Evolutionary conservation across 2,797 vertebrate genomes (phyloP).

Genomic region (Myotis planiceps): DNA sequence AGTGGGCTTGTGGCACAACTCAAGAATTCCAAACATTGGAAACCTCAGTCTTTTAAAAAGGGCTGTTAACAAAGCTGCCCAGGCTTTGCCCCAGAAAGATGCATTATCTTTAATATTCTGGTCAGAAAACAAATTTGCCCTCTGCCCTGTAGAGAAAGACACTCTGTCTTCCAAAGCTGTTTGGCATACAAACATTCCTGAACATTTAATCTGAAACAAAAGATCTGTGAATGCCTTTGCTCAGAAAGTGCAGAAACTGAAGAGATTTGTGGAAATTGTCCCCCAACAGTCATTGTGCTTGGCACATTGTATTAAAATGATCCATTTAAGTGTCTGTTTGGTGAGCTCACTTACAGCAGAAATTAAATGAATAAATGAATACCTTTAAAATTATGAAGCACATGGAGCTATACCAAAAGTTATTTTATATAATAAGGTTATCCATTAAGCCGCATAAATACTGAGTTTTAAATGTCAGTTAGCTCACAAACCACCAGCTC

Average conservation of each 20-base stretch:
- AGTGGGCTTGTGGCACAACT: neutral
- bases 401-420: neutral
- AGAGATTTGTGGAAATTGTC: neutral
- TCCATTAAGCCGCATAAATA: neutral
- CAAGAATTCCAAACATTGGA: neutral
- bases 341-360: conserved; percentile 18
- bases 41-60: neutral
- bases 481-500: neutral
- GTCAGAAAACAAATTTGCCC: neutral
- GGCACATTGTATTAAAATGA: conserved; percentile 29
- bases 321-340: neutral
- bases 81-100: neutral
- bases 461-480: conserved; percentile 8
- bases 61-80: neutral
- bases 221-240: neutral
- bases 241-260: neutral
- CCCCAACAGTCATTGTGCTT: neutral
- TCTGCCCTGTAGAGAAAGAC: neutral
- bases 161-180: neutral
- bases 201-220: conserved; percentile 24
- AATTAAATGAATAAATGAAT: conserved; percentile 13
- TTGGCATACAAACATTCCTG: neutral
- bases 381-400: neutral
- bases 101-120: neutral
- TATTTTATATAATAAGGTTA: neutral